Conservation (phyloP, 2,113 vertebrate genomes). For the Peromyscus leucopus region DNA sequence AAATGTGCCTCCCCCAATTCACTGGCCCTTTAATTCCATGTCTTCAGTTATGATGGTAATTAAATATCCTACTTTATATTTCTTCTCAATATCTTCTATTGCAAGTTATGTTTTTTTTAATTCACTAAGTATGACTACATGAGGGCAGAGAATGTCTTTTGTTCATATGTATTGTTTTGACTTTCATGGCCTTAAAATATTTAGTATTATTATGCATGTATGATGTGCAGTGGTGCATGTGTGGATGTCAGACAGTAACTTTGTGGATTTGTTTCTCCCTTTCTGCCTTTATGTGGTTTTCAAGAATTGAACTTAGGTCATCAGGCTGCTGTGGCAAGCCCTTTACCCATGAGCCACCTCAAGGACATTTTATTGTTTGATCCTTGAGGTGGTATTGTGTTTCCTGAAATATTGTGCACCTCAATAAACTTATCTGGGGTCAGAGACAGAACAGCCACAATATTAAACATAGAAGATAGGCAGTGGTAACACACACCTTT, state of each 20-base stretch:
- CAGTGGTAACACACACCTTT: no score
- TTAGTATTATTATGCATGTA: not conserved
- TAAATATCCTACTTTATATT: not conserved
- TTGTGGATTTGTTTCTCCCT: not conserved
- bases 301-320: not conserved
- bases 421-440: no score
- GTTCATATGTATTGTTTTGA: not conserved
- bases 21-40: not conserved
- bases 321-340: not conserved
- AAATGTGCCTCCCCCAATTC: no score
- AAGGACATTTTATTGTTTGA: not conserved
- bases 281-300: not conserved
- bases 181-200: not conserved
- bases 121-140: not conserved
- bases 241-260: not conserved
- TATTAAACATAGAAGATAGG: no score
- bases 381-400: not conserved
- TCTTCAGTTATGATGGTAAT: conserved; percentile 41
- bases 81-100: not conserved
- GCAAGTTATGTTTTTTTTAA: not conserved
- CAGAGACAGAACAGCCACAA: no score
- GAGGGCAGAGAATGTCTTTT: not conserved
- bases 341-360: not conserved
- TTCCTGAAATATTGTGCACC: no score
- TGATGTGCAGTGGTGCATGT: not conserved